Evolutionary conservation across 2,888 invertebrate species (phyloP).

Genomic region (Rhimphoctona megacephalus): DNA sequence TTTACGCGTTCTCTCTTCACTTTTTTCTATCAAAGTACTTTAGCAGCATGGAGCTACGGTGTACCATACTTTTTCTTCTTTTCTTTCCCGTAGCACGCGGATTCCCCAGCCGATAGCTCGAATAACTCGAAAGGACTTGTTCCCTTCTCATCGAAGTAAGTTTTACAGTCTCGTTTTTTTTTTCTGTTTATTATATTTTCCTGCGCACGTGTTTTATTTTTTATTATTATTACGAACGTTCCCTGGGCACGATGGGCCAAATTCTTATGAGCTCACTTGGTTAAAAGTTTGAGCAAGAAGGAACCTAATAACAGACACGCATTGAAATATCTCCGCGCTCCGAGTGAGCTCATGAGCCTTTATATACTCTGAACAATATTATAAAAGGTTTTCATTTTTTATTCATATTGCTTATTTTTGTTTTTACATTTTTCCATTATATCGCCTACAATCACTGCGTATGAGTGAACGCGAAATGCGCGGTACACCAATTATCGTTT

Average conservation of each 20-base stretch:
- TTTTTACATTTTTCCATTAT: not conserved
- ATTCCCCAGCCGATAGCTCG: not conserved
- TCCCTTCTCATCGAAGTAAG: not conserved
- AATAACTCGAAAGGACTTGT: slow-evolving; percentile 3
- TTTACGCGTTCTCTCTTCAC: slow-evolving; percentile 15
- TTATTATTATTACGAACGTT: not conserved
- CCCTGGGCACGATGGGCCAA: not conserved
- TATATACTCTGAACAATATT: not conserved
- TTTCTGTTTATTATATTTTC: not conserved
- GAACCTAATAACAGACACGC: not conserved
- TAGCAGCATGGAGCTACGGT: not conserved
- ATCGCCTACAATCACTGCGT: not conserved
- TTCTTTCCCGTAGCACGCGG: not conserved
- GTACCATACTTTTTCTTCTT: slow-evolving; percentile 9
- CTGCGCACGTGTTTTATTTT: not conserved
- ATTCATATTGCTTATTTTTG: not conserved
- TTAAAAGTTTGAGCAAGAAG: not conserved
- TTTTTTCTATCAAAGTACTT: slow-evolving; percentile 33
- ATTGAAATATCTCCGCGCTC: not conserved
- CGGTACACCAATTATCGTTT: slow-evolving; percentile 47
- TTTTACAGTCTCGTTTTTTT: not conserved
- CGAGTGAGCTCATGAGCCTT: not conserved
- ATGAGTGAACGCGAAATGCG: slow-evolving; percentile 1
- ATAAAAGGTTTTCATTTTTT: not conserved
- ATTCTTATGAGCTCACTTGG: not conserved